phyloP scores from a whole-genome alignment of 2,888 invertebrate genomes.

The Drosophila prostipennis region DNA sequence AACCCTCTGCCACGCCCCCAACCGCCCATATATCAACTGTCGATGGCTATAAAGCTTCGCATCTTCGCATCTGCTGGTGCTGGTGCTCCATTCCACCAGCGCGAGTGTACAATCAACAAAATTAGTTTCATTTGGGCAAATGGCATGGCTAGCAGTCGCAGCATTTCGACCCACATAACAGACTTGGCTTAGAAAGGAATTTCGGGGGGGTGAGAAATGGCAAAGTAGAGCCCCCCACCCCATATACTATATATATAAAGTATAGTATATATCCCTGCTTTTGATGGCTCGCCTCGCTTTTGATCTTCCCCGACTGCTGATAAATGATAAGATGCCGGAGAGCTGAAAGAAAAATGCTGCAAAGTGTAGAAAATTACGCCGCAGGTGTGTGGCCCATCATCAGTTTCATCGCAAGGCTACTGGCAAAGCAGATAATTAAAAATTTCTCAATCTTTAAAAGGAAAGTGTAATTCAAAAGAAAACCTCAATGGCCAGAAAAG shows the following conservation, averaged over 20 bases:
- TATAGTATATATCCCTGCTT: constrained; percentile 40
- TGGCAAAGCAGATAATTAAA: constrained; percentile 38
- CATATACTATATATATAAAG: background rate
- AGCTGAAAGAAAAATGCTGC: constrained; percentile 32
- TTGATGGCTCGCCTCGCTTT: constrained; percentile 58
- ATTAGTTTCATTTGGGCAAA: constrained; percentile 73
- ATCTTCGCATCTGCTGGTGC: constrained; percentile 12
- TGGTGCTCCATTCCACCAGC: constrained; percentile 27
- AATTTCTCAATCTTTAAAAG: constrained; percentile 11
- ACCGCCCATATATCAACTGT: constrained; percentile 62
- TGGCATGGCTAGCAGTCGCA: constrained; percentile 54
- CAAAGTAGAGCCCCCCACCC: background rate
- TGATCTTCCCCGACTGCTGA: constrained; percentile 67
- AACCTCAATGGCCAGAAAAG: constrained; percentile 12
- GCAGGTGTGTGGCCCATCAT: constrained; percentile 63
- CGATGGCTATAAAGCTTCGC: constrained; percentile 60
- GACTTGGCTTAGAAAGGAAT: constrained; percentile 56
- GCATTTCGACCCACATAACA: constrained; percentile 59
- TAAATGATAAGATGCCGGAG: constrained; percentile 66
- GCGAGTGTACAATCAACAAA: constrained; percentile 64
- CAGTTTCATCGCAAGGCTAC: constrained; percentile 29
- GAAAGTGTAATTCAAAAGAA: constrained; percentile 19
- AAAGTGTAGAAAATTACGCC: constrained; percentile 69
- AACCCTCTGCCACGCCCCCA: constrained; percentile 33
- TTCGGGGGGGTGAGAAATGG: constrained; percentile 17